phyloP scores from a whole-genome alignment of 2,797 vertebrate genomes.

The Allobates femoralis region DNA sequence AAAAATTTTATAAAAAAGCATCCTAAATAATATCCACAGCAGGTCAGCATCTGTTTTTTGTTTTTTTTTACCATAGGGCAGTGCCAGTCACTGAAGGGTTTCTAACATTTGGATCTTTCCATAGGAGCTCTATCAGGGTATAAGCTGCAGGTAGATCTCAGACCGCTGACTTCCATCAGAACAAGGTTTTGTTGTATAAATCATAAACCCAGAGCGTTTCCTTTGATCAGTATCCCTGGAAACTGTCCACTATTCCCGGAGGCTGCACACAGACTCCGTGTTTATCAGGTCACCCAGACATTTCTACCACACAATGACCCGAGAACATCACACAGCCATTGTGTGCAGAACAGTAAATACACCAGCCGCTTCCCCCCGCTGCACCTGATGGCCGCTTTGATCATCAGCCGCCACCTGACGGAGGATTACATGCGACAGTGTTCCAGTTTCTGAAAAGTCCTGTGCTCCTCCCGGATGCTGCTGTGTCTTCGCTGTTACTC shows the following conservation, averaged over 20 bases:
- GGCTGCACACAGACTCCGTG: not conserved
- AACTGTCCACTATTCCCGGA: not conserved
- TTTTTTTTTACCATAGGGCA: too few relatives aligned
- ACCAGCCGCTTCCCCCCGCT: not conserved
- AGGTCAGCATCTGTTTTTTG: too few relatives aligned
- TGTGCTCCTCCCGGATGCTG: too few relatives aligned
- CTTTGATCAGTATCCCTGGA: not conserved
- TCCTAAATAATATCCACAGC: too few relatives aligned
- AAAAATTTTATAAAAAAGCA: too few relatives aligned
- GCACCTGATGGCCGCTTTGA: too few relatives aligned
- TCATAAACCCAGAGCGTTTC: not conserved
- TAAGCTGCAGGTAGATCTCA: not conserved
- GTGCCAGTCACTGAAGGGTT: not conserved
- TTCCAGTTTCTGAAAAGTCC: too few relatives aligned
- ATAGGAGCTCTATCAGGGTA: not conserved
- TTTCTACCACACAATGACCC: not conserved
- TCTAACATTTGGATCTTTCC: not conserved
- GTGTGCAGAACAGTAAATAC: not conserved
- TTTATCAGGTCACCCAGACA: not conserved
- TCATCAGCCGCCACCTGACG: too few relatives aligned
- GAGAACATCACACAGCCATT: not conserved
- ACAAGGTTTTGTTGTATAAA: not conserved
- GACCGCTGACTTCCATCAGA: not conserved
- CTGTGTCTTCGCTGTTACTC: too few relatives aligned
- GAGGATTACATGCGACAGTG: too few relatives aligned